These are phyloP conservation scores for Nylanderia fulva DNA, from an alignment of 1,140 invertebrate species.

Conservation along the genomic window DNA sequence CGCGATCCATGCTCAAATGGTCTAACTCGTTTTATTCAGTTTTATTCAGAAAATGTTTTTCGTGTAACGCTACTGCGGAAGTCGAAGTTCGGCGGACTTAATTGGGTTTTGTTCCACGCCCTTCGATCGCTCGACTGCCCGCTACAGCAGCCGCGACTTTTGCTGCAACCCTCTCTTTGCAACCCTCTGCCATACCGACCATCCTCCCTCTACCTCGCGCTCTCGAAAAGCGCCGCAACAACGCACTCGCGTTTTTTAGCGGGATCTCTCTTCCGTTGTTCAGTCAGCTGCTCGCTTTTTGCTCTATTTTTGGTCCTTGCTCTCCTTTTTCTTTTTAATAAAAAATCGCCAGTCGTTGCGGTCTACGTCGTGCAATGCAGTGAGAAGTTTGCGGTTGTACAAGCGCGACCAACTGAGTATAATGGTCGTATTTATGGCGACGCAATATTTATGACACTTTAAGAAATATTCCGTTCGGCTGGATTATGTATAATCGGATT, in stretches of 20 bases:
- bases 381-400: constrained; percentile 24
- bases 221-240: neutral
- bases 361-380: constrained; percentile 24
- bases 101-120: constrained; percentile 74
- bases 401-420: neutral
- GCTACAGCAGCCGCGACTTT: constrained; percentile 48
- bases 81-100: constrained; percentile 72
- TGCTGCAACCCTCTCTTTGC: neutral
- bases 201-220: neutral
- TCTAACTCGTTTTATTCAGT: constrained; percentile 72
- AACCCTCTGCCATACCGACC: neutral
- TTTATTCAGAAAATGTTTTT: constrained; percentile 74
- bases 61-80: constrained; percentile 69
- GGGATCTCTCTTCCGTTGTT: constrained; percentile 39
- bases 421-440: constrained; percentile 42
- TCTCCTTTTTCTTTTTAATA: constrained; percentile 37
- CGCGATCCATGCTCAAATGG: constrained; percentile 70
- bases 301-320: constrained; percentile 17
- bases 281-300: constrained; percentile 31
- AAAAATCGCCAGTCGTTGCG: constrained; percentile 43
- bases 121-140: constrained; percentile 69
- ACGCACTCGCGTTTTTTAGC: constrained; percentile 34
- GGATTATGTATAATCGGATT: constrained; percentile 41
- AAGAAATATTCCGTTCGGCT: constrained; percentile 44
- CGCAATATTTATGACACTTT: constrained; percentile 43